These are phyloP conservation scores for Exocentrus adspersus DNA, from an alignment of 2,888 invertebrate species.

Conservation along the genomic window DNA sequence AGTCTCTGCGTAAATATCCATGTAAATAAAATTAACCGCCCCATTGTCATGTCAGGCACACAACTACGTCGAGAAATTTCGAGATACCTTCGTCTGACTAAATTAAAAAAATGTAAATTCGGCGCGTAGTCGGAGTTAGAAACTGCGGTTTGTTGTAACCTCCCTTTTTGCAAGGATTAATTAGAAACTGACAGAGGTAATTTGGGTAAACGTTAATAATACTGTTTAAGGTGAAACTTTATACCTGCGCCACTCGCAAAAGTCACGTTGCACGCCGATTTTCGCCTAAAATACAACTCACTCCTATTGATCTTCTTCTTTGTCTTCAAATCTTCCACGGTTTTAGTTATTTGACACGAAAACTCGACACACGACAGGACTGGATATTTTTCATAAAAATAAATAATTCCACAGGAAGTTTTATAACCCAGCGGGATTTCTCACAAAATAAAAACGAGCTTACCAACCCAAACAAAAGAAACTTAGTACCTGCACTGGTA, in stretches of 20 bases:
- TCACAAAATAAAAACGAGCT: too few species aligned
- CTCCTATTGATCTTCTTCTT: too few species aligned
- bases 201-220: conserved; percentile 1
- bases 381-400: too few species aligned
- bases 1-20: background rate
- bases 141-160: conserved; percentile 6
- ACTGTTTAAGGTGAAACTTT: conserved; percentile 9
- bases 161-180: conserved; percentile 7
- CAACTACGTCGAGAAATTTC: background rate
- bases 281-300: too few species aligned
- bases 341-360: too few species aligned
- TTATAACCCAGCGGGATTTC: too few species aligned
- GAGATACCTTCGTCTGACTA: background rate
- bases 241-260: background rate
- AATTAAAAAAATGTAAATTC: conserved; percentile 17
- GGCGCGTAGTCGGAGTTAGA: background rate
- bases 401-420: too few species aligned
- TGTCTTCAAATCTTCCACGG: too few species aligned
- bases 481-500: too few species aligned
- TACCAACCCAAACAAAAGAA: too few species aligned
- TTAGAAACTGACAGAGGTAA: conserved; percentile 12
- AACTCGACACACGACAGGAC: too few species aligned
- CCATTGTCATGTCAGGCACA: background rate
- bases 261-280: background rate
- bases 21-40: background rate